phyloP scores from a whole-genome alignment of 2,113 vertebrate species.

The Oryzias woworae region DNA sequence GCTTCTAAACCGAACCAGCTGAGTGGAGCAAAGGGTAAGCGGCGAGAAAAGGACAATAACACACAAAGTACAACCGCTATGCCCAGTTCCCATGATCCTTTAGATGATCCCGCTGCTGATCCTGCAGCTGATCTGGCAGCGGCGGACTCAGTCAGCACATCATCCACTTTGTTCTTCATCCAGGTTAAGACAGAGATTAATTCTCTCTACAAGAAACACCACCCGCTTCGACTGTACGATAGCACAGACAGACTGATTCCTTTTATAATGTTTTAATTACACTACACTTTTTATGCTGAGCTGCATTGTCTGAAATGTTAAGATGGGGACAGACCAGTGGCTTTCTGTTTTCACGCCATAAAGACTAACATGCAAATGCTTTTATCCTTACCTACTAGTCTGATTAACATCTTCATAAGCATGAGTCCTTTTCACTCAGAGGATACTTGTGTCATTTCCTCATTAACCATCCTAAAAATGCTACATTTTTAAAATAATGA shows the following conservation, averaged over 20 bases:
- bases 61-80: slow-evolving; percentile 40
- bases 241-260: background rate
- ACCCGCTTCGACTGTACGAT: slow-evolving; percentile 27
- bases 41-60: slow-evolving; percentile 52
- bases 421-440: too few species aligned
- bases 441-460: too few species aligned
- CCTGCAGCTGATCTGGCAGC: slow-evolving; percentile 50
- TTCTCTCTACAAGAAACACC: slow-evolving; percentile 4
- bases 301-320: background rate
- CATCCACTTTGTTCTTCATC: slow-evolving; percentile 43
- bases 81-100: slow-evolving; percentile 55
- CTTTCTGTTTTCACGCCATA: too few species aligned
- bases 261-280: background rate
- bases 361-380: too few species aligned
- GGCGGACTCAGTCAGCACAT: slow-evolving; percentile 42
- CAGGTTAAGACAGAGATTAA: slow-evolving; percentile 36
- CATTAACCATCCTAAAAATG: too few species aligned
- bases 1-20: slow-evolving; percentile 2
- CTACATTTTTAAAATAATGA: too few species aligned
- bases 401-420: too few species aligned
- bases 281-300: too few species aligned
- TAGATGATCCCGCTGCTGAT: slow-evolving; percentile 66
- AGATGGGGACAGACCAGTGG: too few species aligned
- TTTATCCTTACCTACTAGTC: too few species aligned
- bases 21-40: slow-evolving; percentile 22